Conservation (phyloP, 2,113 vertebrate species). For the Crypturellus undulatus region DNA sequence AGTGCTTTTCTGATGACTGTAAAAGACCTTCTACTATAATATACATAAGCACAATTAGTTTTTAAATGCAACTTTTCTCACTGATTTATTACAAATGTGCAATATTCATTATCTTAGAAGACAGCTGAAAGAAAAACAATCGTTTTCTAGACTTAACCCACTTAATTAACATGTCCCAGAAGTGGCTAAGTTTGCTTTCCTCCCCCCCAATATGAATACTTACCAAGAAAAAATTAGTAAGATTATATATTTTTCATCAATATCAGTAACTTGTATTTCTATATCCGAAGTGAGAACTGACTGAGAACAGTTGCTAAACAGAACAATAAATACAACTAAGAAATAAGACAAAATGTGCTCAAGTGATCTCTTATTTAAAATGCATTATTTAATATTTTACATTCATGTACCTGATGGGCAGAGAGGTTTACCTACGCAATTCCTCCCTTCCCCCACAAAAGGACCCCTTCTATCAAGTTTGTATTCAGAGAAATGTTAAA, state of each 20-base stretch:
- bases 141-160: background rate
- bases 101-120: background rate
- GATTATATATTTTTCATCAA: background rate
- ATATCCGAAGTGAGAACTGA: background rate
- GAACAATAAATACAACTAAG: background rate
- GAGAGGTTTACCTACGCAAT: background rate
- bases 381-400: background rate
- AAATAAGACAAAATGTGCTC: background rate
- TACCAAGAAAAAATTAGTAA: background rate
- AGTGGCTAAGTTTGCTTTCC: background rate
- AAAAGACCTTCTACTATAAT: background rate
- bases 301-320: background rate
- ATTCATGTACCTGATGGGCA: background rate
- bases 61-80: background rate
- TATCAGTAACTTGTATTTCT: background rate
- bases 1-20: background rate
- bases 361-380: background rate
- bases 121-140: background rate
- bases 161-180: background rate
- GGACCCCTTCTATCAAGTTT: background rate
- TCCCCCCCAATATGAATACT: background rate
- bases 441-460: background rate
- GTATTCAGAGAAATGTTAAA: conserved; percentile 54
- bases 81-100: rapidly evolving
- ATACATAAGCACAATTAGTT: background rate